phyloP scores from a whole-genome alignment of 2,113 vertebrate species.

The Leptodactylus fuscus region DNA sequence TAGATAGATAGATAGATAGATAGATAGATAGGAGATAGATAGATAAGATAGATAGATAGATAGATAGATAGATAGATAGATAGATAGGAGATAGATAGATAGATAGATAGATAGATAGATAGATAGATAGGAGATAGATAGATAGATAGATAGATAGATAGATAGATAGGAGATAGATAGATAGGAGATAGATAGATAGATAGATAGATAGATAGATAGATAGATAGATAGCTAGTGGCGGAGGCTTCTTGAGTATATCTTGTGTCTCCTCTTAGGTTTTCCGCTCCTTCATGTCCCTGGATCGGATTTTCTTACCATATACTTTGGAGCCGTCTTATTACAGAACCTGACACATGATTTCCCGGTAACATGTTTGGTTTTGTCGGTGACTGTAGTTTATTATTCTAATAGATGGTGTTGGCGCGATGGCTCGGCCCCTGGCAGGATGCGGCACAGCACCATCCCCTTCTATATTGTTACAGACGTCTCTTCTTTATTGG shows the following conservation, averaged over 20 bases:
- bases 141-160: neutral
- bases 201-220: neutral
- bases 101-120: constrained; percentile 1
- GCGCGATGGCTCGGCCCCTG: neutral
- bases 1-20: neutral
- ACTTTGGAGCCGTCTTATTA: neutral
- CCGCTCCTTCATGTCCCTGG: neutral
- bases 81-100: constrained; percentile 8
- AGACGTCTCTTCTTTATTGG: neutral
- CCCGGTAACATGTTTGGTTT: neutral
- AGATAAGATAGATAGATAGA: constrained; percentile 14
- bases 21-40: neutral
- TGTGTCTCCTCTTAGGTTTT: neutral
- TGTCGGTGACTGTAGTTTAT: neutral
- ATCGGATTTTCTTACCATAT: neutral
- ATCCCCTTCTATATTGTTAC: neutral
- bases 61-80: constrained; percentile 2
- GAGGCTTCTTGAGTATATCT: too few relatives aligned
- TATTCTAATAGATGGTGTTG: constrained; percentile 8
- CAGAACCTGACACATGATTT: neutral
- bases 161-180: neutral
- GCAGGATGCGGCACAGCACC: neutral
- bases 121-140: neutral
- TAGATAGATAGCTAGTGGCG: too few relatives aligned
- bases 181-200: neutral